Evolutionary conservation across 2,113 vertebrate species (phyloP).

Genomic region (Galeopterus variegatus): DNA sequence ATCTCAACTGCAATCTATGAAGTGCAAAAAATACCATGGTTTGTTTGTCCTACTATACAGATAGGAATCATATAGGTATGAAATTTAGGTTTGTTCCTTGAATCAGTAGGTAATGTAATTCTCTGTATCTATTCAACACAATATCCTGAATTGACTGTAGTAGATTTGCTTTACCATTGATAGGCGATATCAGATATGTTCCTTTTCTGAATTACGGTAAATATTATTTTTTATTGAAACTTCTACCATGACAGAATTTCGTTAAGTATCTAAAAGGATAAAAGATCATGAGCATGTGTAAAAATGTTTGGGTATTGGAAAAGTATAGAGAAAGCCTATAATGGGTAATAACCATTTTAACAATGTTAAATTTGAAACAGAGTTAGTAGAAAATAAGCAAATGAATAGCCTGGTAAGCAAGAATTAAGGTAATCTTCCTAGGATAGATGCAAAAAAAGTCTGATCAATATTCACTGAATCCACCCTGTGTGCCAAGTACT

Average conservation of each 20-base stretch:
- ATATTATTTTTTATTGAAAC: constrained; percentile 74
- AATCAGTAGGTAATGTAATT: constrained; percentile 77
- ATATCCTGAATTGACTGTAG: constrained; percentile 79
- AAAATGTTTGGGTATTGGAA: constrained; percentile 58
- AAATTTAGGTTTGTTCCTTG: constrained; percentile 76
- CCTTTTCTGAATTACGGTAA: constrained; percentile 66
- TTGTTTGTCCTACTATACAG: constrained; percentile 61
- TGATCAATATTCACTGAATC: background rate
- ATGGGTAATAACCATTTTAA: constrained; percentile 26
- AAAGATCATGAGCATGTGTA: constrained; percentile 47
- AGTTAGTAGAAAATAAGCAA: constrained; percentile 50
- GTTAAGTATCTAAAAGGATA: constrained; percentile 74
- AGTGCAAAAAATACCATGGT: constrained; percentile 42
- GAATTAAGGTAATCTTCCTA: constrained; percentile 8
- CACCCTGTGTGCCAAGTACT: background rate
- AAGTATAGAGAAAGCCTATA: constrained; percentile 57
- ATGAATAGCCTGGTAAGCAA: background rate
- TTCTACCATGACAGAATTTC: constrained; percentile 72
- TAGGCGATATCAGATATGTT: constrained; percentile 60
- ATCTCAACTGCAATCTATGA: constrained; percentile 56
- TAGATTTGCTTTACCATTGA: constrained; percentile 76
- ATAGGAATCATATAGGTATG: constrained; percentile 77
- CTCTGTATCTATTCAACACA: constrained; percentile 73
- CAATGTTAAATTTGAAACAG: constrained; percentile 43
- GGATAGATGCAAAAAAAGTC: constrained; percentile 9